A percentile compares a stretch with the other conserved stretches of the same genome.
Evolutionary conservation across 1,140 invertebrate species (phyloP).

Genomic region (Neodiprion lecontei): DNA sequence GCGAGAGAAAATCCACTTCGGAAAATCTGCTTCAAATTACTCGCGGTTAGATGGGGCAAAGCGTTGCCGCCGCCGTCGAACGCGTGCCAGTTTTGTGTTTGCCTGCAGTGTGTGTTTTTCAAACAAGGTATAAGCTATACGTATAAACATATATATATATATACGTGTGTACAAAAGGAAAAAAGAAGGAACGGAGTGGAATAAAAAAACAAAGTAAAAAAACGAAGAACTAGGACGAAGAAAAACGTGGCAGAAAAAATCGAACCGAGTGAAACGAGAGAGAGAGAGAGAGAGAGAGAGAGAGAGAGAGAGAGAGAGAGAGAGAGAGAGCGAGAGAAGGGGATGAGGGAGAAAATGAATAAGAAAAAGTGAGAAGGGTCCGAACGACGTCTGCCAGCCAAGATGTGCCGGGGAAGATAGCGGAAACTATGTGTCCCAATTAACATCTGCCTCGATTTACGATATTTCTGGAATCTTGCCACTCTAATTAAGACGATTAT

Average conservation of each 20-base stretch:
- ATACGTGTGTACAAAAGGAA: too few relatives aligned
- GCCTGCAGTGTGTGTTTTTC: background rate
- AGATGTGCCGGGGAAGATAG: background rate
- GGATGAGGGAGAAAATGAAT: background rate
- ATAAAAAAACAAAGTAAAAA: background rate
- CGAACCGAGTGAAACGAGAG: background rate
- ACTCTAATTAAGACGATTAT: conserved; percentile 7
- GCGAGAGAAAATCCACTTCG: background rate
- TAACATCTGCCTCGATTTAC: conserved; percentile 5
- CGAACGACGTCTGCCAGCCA: background rate
- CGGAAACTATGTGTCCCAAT: conserved; percentile 7
- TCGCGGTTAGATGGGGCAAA: background rate
- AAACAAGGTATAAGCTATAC: too few relatives aligned
- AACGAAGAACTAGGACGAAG: background rate
- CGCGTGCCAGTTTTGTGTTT: background rate
- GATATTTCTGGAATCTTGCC: conserved; percentile 1
- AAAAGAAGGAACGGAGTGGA: background rate
- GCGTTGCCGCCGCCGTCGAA: background rate
- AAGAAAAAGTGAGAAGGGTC: conserved; percentile 7
- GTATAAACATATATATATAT: too few relatives aligned
- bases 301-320: background rate
- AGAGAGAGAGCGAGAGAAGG: background rate
- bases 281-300: background rate
- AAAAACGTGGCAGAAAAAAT: background rate
- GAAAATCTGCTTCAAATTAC: conserved; percentile 2